Conservation (phyloP, 2,888 invertebrate genomes). For the Vandiemenella viatica region DNA sequence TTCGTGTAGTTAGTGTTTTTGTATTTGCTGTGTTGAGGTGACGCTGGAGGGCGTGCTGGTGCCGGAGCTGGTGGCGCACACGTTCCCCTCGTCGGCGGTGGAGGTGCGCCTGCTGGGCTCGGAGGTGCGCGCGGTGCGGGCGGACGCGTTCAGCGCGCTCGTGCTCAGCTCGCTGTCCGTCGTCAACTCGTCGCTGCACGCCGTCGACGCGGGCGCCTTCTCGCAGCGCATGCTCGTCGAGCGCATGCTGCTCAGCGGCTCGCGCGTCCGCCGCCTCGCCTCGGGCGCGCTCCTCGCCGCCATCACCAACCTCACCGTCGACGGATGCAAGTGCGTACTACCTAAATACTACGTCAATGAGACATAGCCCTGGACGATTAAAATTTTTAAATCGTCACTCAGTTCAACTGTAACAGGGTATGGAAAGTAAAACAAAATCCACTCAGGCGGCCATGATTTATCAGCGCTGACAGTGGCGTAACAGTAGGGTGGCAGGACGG, state of each 20-base stretch:
- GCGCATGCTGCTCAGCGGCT: constrained; percentile 42
- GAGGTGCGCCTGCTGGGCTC: constrained; percentile 34
- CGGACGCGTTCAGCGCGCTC: constrained; percentile 50
- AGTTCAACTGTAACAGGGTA: too few species aligned
- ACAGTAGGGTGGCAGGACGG: too few species aligned
- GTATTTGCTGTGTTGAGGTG: constrained; percentile 35
- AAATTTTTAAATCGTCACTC: background rate
- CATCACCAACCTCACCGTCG: constrained; percentile 45
- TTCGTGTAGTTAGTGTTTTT: background rate
- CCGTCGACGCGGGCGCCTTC: constrained; percentile 47
- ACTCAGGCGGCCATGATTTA: too few species aligned
- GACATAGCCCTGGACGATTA: background rate
- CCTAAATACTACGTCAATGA: background rate
- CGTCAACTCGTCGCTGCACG: constrained; percentile 42
- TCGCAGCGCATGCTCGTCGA: constrained; percentile 43
- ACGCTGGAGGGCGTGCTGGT: constrained; percentile 43
- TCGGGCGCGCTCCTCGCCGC: constrained; percentile 46
- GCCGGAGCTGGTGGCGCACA: constrained; percentile 40
- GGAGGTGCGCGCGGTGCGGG: constrained; percentile 38
- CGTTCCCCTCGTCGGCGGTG: constrained; percentile 49
- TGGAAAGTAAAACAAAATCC: too few species aligned
- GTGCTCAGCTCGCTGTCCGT: constrained; percentile 45
- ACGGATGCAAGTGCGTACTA: constrained; percentile 32
- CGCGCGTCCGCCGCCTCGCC: constrained; percentile 38
- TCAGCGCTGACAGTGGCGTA: too few species aligned